phyloP scores from a whole-genome alignment of 2,113 vertebrate genomes.

The Pheucticus melanocephalus region DNA sequence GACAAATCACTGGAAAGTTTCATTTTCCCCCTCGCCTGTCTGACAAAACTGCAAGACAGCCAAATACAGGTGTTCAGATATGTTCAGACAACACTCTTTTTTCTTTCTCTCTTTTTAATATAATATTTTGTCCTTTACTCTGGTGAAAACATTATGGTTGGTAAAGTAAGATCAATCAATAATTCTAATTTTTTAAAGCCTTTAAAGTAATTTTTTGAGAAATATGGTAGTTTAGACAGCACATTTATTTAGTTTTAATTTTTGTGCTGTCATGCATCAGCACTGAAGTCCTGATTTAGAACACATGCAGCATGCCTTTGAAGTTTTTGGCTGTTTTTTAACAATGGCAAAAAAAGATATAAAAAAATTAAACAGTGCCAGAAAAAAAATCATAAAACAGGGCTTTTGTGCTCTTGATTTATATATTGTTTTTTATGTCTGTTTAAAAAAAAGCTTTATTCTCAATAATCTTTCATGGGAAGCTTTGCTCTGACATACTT shows the following conservation, averaged over 20 bases:
- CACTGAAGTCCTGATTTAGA: conserved; percentile 79
- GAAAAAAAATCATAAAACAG: conserved; percentile 69
- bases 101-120: background rate
- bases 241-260: conserved; percentile 83
- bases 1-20: conserved; percentile 63
- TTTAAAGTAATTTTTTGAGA: conserved; percentile 60
- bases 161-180: conserved; percentile 61
- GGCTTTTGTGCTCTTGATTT: conserved; percentile 74
- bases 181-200: conserved; percentile 48
- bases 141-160: conserved; percentile 56
- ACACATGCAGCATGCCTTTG: conserved; percentile 78
- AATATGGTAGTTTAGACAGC: conserved; percentile 73
- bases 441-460: conserved; percentile 27
- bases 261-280: conserved; percentile 78
- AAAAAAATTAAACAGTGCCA: conserved; percentile 75
- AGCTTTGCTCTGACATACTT: conserved; percentile 44
- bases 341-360: conserved; percentile 74
- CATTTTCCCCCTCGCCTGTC: conserved; percentile 51
- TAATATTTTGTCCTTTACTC: conserved; percentile 52
- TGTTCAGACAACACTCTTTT: conserved; percentile 45
- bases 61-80: conserved; percentile 71
- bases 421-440: conserved; percentile 60
- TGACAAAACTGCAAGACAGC: conserved; percentile 61
- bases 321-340: conserved; percentile 70
- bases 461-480: conserved; percentile 36